Evolutionary conservation across 2,888 invertebrate species (phyloP).

Genomic region (Priocnemis perturbator): DNA sequence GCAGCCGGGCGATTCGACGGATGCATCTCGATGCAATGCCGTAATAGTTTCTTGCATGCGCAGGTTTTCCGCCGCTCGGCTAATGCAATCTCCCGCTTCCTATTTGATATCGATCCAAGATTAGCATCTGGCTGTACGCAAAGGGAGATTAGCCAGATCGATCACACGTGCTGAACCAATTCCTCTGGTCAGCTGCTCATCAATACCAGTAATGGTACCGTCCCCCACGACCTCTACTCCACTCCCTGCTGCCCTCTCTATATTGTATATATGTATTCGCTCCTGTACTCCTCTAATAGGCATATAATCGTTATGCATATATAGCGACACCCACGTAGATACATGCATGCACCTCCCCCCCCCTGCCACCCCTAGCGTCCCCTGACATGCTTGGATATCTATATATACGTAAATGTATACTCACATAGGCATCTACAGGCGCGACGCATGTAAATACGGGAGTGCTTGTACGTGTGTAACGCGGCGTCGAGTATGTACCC

Average conservation of each 20-base stretch:
- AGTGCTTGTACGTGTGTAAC: neutral
- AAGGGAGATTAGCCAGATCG: constrained; percentile 71
- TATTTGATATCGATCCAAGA: constrained; percentile 63
- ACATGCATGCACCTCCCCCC: neutral
- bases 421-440: neutral
- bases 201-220: constrained; percentile 67
- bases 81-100: constrained; percentile 26
- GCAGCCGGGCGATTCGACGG: neutral
- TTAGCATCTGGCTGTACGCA: constrained; percentile 67
- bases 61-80: neutral
- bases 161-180: constrained; percentile 71
- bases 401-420: constrained; percentile 14
- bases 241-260: constrained; percentile 27
- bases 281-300: constrained; percentile 71
- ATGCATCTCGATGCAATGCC: neutral
- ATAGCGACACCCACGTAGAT: constrained; percentile 48
- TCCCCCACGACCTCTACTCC: constrained; percentile 43
- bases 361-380: constrained; percentile 4
- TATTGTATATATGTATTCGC: constrained; percentile 54
- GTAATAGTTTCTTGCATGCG: constrained; percentile 25
- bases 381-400: neutral
- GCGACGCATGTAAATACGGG: neutral
- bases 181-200: constrained; percentile 72
- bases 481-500: neutral
- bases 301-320: constrained; percentile 74